Evolutionary conservation across 1,140 invertebrate species (phyloP), one percentile per base, ranked within the genome.

Genomic region (Drosophila varians): DNA sequence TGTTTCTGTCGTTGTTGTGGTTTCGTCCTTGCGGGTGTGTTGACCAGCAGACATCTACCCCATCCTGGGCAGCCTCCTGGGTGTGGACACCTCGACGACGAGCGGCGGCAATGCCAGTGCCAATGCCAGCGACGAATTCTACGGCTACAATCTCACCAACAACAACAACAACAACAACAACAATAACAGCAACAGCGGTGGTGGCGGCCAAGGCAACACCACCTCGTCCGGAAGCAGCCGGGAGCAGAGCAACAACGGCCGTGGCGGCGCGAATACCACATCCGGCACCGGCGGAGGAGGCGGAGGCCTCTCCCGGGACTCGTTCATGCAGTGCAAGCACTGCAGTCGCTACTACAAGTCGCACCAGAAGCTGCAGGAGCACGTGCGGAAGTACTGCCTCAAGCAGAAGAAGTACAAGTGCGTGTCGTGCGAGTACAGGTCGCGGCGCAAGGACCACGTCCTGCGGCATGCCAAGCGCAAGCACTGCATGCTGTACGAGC

Each of bases 401-500:
- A 91, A 91, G 58, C 83, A 91, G 38, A 91, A 91, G 68, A 90
- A 90, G 54, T 91, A 91, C 64, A 89, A 90, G 51, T 91, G 90
- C 51, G 70, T 90, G 5, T 91, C 83, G 40, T 91, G 90, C 60
- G 89, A 90, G 46, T 91, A 91, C 62, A 77, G 90, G 7, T 90
- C 90, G 7, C 70, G 89, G 2, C 89, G 90, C 57, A 90, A 90
- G 51, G 90, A 91, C 78, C 90, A 91, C 52, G 86, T 91, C 8
- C 26, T 90, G 31, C 69, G 90, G 3, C 90, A 91, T 58, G 86
- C 87, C 1, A 89, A 83, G 45, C 87, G 90, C 36, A 89, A 91
- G 52, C 90, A 91, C 45, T 89, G 89, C 43, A 74, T 89, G 51
- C 74, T 90, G 7, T 90, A 90, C 28, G 89, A 80, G 40, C 51